phyloP scores from a whole-genome alignment of 2,113 vertebrate species.

The Poeciliopsis turrubarensis region DNA sequence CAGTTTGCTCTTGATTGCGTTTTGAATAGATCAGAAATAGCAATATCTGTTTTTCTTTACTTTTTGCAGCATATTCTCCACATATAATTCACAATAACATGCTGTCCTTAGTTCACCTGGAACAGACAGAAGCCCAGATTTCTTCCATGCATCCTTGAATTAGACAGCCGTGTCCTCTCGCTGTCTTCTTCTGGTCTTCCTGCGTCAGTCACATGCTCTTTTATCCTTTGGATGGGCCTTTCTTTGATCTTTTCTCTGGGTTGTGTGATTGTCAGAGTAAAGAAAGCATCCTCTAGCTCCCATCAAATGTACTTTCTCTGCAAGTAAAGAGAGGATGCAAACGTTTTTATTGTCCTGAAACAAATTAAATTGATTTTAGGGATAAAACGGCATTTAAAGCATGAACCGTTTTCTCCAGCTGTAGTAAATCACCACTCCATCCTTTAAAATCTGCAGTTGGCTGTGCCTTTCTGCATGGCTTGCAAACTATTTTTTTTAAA shows the following conservation, averaged over 20 bases:
- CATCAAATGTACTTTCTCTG: no score
- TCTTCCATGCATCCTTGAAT: neutral
- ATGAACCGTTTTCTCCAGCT: no score
- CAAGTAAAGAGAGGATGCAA: no score
- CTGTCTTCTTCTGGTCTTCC: neutral
- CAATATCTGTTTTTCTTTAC: neutral
- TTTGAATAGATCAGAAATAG: neutral
- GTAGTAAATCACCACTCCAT: no score
- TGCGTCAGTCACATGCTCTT: neutral
- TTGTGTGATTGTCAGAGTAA: neutral
- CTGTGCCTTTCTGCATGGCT: no score
- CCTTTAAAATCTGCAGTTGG: no score
- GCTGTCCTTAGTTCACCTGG: neutral
- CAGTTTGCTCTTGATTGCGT: neutral
- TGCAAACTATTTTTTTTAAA: no score
- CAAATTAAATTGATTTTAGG: no score
- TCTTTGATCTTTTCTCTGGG: neutral
- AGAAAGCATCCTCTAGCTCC: neutral
- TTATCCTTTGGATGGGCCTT: neutral
- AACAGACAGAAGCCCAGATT: neutral
- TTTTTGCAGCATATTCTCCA: neutral
- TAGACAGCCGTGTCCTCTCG: neutral
- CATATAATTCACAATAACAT: neutral
- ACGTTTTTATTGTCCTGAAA: no score
- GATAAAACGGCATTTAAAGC: no score